Evolutionary conservation across 2,113 vertebrate genomes (phyloP).

Genomic region (Thryonomys swinderianus): DNA sequence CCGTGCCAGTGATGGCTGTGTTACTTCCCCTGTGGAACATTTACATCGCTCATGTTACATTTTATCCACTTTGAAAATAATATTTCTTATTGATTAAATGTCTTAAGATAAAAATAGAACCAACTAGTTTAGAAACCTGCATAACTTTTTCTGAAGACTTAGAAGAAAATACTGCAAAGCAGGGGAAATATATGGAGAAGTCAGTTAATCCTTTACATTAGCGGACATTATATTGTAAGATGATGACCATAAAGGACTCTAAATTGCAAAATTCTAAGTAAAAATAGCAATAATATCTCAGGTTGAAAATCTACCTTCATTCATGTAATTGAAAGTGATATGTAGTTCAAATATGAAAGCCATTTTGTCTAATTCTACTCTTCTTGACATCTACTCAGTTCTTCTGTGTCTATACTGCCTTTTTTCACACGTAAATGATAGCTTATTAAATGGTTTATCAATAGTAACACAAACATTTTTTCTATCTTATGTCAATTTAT

Average conservation of each 20-base stretch:
- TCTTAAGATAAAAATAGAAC: not conserved
- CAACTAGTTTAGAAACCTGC: not conserved
- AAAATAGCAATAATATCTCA: not conserved
- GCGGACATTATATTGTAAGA: not conserved
- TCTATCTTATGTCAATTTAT: not conserved
- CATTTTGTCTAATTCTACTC: not conserved
- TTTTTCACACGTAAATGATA: not conserved
- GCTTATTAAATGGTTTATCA: not conserved
- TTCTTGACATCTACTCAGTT: not conserved
- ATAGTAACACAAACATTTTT: not conserved
- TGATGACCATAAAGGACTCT: not conserved
- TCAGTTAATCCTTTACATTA: not conserved
- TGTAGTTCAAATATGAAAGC: not conserved
- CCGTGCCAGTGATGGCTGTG: too few species aligned
- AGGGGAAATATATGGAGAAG: not conserved
- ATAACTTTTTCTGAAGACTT: not conserved
- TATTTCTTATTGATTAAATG: not conserved
- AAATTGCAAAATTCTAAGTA: not conserved
- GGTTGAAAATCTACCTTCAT: too few species aligned
- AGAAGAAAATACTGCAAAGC: not conserved
- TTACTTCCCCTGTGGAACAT: not conserved
- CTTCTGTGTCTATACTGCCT: not conserved
- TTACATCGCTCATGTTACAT: not conserved
- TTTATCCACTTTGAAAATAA: not conserved
- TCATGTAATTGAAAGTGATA: not conserved